phyloP scores from a whole-genome alignment of 1,140 invertebrate species.

The Cydia fagiglandana region DNA sequence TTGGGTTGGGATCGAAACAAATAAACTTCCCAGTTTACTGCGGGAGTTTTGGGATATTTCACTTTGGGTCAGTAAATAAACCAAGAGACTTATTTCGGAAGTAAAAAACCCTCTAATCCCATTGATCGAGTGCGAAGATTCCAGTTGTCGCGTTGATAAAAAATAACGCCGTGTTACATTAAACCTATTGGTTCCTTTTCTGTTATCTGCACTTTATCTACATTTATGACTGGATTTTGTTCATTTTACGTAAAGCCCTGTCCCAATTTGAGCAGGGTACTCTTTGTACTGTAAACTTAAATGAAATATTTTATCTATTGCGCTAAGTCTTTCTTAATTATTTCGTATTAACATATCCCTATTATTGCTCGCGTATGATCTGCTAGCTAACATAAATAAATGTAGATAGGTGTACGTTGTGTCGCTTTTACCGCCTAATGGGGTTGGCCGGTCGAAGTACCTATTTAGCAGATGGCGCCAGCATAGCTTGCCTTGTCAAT shows the following conservation, averaged over 20 bases:
- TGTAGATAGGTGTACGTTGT: too few species aligned
- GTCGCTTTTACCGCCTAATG: too few species aligned
- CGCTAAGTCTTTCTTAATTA: neutral
- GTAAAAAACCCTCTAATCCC: constrained; percentile 19
- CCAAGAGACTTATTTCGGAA: constrained; percentile 9
- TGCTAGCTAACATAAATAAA: too few species aligned
- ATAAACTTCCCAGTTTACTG: neutral
- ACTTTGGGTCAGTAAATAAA: constrained; percentile 13
- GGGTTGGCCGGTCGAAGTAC: too few species aligned
- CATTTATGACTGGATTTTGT: neutral
- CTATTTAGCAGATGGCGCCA: too few species aligned
- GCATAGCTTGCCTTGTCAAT: too few species aligned
- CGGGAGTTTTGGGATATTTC: neutral
- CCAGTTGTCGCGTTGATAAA: constrained; percentile 21
- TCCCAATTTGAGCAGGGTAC: neutral
- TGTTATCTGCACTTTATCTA: neutral
- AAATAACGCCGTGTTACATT: constrained; percentile 9
- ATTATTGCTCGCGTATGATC: too few species aligned
- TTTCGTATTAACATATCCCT: neutral
- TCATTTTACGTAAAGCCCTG: neutral
- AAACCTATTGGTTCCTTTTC: constrained; percentile 23
- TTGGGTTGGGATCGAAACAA: neutral
- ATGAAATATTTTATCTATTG: too few species aligned
- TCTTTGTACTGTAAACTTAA: neutral
- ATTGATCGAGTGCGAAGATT: constrained; percentile 28